Conservation (phyloP, 2,113 vertebrate genomes). For the Felis chaus region DNA sequence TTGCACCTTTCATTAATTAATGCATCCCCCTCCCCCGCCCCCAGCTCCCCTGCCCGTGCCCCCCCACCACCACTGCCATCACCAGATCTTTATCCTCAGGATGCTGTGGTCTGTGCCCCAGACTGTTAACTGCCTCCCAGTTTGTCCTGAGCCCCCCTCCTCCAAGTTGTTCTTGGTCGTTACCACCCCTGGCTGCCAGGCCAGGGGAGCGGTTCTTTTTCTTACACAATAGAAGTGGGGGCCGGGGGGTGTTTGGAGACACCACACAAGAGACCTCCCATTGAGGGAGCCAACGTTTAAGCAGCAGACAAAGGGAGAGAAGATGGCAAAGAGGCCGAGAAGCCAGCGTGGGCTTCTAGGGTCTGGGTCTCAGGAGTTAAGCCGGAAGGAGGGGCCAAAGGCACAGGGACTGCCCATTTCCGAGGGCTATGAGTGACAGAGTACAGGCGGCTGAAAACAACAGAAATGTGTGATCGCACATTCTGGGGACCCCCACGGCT, state of each 20-base stretch:
- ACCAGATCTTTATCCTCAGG: not conserved
- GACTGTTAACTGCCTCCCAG: not conserved
- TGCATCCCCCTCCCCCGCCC: not conserved
- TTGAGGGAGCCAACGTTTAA: no score
- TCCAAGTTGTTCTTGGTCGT: not conserved
- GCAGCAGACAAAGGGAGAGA: not conserved
- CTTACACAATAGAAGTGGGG: not conserved
- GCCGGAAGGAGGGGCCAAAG: accelerated
- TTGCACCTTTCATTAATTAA: not conserved
- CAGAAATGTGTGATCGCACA: not conserved
- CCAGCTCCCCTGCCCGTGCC: no score
- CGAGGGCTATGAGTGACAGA: not conserved
- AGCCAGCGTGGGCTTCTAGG: not conserved
- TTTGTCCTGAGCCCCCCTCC: not conserved
- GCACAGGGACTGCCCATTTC: not conserved
- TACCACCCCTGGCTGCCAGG: not conserved
- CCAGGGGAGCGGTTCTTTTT: not conserved
- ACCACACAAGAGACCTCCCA: not conserved
- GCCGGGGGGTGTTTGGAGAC: not conserved
- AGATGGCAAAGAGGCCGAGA: not conserved
- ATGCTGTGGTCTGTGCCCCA: not conserved
- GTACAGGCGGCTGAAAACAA: not conserved
- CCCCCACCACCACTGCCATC: accelerated
- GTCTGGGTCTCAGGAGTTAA: not conserved
- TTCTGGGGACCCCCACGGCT: not conserved